Evolutionary conservation across 2,113 vertebrate species (phyloP).

Genomic region (Ancistrus triradiatus): DNA sequence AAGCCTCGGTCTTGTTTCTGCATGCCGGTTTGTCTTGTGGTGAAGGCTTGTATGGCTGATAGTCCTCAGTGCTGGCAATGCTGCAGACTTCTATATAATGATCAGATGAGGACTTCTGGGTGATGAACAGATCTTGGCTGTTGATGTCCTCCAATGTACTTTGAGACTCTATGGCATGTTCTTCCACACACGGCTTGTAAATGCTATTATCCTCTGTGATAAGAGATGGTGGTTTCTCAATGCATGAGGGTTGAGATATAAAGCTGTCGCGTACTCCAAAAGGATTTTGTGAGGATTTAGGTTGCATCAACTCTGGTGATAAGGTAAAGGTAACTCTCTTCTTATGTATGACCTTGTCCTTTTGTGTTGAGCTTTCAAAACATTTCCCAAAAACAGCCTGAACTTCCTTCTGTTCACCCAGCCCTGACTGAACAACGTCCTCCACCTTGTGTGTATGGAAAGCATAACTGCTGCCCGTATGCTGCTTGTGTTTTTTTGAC

Average conservation of each 20-base stretch:
- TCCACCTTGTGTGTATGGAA: not conserved
- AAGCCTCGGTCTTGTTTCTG: slow-evolving; percentile 23
- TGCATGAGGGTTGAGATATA: not conserved
- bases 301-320: not conserved
- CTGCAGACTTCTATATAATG: slow-evolving; percentile 45
- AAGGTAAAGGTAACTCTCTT: slow-evolving; percentile 61
- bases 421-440: not conserved
- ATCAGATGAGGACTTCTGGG: slow-evolving; percentile 65
- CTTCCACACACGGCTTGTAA: not conserved
- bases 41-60: not conserved
- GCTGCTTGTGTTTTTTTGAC: not conserved
- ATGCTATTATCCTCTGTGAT: too few species aligned
- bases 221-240: not conserved
- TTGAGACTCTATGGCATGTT: slow-evolving; percentile 44
- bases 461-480: not conserved
- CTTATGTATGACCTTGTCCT: slow-evolving; percentile 42
- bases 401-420: not conserved
- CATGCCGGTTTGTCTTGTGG: not conserved
- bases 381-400: not conserved
- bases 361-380: not conserved
- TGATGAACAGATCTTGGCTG: slow-evolving; percentile 76
- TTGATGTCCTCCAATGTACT: slow-evolving; percentile 51
- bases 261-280: not conserved
- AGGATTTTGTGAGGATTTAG: slow-evolving; percentile 5
- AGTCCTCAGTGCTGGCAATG: slow-evolving; percentile 35